These are phyloP conservation scores for Nothoprocta pentlandii DNA, from an alignment of 2,113 vertebrate genomes.

Conservation along the genomic window DNA sequence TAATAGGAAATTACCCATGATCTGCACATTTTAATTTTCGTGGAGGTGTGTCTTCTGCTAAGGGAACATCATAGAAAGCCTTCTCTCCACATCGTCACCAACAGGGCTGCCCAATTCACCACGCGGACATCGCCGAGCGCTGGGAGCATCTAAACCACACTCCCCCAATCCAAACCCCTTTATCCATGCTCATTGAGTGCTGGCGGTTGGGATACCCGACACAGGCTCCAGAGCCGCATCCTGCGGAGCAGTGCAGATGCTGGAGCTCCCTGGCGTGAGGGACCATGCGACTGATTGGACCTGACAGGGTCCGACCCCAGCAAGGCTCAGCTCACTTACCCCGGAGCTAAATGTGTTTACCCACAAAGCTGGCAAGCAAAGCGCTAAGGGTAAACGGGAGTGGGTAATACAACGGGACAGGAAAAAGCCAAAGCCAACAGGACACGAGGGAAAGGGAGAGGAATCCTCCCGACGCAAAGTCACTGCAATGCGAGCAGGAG, in stretches of 20 bases:
- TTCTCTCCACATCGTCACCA: no score
- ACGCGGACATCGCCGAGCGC: background rate
- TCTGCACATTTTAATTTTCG: background rate
- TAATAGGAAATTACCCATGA: background rate
- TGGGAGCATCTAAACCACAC: background rate
- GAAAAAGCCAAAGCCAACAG: background rate
- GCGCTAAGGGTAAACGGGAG: slow-evolving; percentile 20
- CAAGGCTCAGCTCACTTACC: background rate
- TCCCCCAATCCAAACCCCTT: background rate
- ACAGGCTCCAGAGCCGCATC: background rate
- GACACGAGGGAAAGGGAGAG: background rate
- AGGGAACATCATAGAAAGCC: accelerated
- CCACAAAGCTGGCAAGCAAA: slow-evolving; percentile 21
- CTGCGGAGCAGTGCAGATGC: background rate
- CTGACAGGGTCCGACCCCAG: background rate
- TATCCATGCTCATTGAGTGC: background rate
- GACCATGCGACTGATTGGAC: background rate
- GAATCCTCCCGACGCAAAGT: background rate
- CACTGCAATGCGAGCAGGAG: background rate
- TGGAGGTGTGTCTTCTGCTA: background rate
- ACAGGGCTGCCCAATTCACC: background rate
- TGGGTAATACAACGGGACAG: background rate
- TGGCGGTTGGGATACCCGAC: background rate
- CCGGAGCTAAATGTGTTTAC: background rate
- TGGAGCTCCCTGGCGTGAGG: background rate